phyloP scores from a whole-genome alignment of 2,113 vertebrate genomes.

The Mixornis gularis region DNA sequence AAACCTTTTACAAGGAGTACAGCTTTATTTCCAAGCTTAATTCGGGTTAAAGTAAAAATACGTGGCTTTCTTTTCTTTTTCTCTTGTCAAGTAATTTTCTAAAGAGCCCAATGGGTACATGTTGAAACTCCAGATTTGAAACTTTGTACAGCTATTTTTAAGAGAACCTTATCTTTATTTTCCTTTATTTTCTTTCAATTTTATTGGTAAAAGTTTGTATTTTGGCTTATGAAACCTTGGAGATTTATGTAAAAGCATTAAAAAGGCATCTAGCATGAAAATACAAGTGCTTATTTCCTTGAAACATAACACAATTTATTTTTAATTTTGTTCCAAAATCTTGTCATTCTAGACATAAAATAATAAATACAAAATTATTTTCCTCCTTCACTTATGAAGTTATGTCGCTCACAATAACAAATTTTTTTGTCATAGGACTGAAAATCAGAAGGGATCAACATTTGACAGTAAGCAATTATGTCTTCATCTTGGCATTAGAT shows the following conservation, averaged over 20 bases:
- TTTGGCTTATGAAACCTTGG: not conserved
- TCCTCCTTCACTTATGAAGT: not conserved
- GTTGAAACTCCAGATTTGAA: not conserved
- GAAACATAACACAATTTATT: not conserved
- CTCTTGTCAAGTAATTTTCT: not conserved
- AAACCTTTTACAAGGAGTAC: not conserved
- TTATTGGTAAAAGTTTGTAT: not conserved
- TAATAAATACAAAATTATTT: not conserved
- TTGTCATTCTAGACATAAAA: not conserved
- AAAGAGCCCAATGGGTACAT: not conserved
- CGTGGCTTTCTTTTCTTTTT: not conserved
- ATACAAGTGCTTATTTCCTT: not conserved
- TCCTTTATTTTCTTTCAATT: not conserved
- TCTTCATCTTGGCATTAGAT: not conserved
- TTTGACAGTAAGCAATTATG: not conserved
- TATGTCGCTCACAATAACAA: not conserved
- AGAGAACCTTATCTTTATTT: not conserved
- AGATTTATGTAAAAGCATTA: not conserved
- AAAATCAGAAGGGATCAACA: not conserved
- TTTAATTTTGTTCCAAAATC: not conserved
- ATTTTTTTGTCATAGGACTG: not conserved
- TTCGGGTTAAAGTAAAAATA: not conserved
- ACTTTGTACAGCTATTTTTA: not conserved
- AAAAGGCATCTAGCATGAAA: not conserved
- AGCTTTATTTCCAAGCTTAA: not conserved